A percentile compares a stretch with the other conserved stretches of the same genome.
These are phyloP conservation scores for Dorcus hopei DNA, from an alignment of 2,888 invertebrate species.

Conservation along the genomic window DNA sequence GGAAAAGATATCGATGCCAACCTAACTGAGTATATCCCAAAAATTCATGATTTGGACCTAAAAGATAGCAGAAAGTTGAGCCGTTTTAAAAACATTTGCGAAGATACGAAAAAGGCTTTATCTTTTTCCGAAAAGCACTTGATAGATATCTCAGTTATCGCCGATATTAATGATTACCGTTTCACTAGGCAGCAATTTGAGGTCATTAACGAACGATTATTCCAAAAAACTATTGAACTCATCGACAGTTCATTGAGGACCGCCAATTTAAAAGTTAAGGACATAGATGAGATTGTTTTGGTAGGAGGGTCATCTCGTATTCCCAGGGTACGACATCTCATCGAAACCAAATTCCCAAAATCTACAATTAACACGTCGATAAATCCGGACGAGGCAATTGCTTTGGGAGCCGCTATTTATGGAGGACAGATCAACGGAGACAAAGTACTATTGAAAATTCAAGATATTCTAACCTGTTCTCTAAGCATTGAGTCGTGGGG, in stretches of 20 bases:
- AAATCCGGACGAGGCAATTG: too few species aligned
- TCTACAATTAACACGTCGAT: conserved; percentile 25
- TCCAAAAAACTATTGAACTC: conserved; percentile 24
- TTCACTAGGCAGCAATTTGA: conserved; percentile 29
- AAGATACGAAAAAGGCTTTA: conserved; percentile 21
- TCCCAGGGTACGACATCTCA: conserved; percentile 28
- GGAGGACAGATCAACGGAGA: too few species aligned
- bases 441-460: too few species aligned
- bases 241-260: conserved; percentile 25
- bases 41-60: conserved; percentile 17
- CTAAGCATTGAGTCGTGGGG: too few species aligned
- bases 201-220: conserved; percentile 18
- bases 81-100: conserved; percentile 24
- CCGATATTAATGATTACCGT: too few species aligned
- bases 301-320: conserved; percentile 35
- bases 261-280: conserved; percentile 17
- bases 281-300: conserved; percentile 31
- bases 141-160: too few species aligned
- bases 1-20: conserved; percentile 33
- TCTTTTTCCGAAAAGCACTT: too few species aligned
- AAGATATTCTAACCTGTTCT: too few species aligned
- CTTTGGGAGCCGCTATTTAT: too few species aligned
- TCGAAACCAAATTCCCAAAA: conserved; percentile 24
- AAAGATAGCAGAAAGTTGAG: conserved; percentile 7
- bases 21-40: conserved; percentile 16